Percentiles rank a stretch among this genome's conserved stretches.
Evolutionary conservation across 2,888 invertebrate species (phyloP).

Genomic region (Tolmerus cingulatus): DNA sequence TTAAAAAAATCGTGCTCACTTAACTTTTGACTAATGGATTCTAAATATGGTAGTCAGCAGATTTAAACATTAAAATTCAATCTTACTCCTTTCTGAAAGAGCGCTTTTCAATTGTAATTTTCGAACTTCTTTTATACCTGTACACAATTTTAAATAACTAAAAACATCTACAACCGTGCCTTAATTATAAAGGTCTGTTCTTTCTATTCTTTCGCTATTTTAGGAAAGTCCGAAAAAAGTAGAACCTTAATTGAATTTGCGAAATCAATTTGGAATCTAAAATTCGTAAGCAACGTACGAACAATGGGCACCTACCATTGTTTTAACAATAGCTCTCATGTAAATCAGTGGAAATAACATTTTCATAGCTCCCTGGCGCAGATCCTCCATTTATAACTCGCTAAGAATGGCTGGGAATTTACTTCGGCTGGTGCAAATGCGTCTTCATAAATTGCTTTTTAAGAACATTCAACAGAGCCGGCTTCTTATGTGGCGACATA

Average conservation of each 20-base stretch:
- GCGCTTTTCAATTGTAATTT: background rate
- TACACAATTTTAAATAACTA: background rate
- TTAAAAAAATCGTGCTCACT: no score
- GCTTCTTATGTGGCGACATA: constrained; percentile 49
- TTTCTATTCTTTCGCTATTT: background rate
- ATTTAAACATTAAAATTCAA: no score
- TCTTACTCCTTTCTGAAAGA: no score
- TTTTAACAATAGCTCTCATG: background rate
- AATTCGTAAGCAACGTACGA: background rate
- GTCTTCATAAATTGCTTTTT: constrained; percentile 48
- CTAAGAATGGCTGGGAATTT: constrained; percentile 25
- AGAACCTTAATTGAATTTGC: background rate
- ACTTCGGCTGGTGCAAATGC: constrained; percentile 30
- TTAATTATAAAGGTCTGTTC: background rate
- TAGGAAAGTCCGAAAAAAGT: background rate
- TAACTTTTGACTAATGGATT: no score
- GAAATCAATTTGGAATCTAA: background rate
- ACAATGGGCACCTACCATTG: background rate
- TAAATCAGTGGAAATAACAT: constrained; percentile 18
- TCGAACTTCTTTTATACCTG: background rate
- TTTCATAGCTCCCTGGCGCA: constrained; percentile 2
- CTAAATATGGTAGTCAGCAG: no score
- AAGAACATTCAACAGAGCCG: constrained; percentile 47
- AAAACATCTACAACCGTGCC: background rate
- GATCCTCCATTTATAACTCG: constrained; percentile 33